These are phyloP conservation scores for Corythornis vintsioides DNA, from an alignment of 2,113 vertebrate genomes.

Conservation along the genomic window DNA sequence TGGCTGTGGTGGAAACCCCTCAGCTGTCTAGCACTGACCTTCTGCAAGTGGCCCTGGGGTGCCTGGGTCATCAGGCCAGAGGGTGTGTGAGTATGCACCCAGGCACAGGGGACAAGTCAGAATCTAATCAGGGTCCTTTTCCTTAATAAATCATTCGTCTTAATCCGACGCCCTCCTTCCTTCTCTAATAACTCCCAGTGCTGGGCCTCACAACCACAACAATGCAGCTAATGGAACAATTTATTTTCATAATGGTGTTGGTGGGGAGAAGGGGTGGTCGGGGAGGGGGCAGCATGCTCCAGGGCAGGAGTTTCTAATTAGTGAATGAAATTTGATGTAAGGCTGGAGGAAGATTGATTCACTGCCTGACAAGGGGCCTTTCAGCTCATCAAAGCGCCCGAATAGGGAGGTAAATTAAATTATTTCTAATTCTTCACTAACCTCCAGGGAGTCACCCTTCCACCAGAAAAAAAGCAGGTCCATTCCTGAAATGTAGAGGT, in stretches of 20 bases:
- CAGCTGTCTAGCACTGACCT: fast-evolving
- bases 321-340: slow-evolving; percentile 75
- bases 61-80: fast-evolving
- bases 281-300: slow-evolving; percentile 1
- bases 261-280: slow-evolving; percentile 15
- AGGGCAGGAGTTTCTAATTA: slow-evolving; percentile 75
- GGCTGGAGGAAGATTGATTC: slow-evolving; percentile 70
- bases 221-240: slow-evolving; percentile 72
- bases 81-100: not conserved
- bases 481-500: slow-evolving; percentile 20
- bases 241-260: slow-evolving; percentile 74
- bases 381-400: slow-evolving; percentile 60
- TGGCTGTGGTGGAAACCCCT: fast-evolving
- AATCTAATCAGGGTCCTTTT: slow-evolving; percentile 66
- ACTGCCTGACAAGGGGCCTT: slow-evolving; percentile 68
- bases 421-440: slow-evolving; percentile 70
- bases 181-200: slow-evolving; percentile 54
- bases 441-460: slow-evolving; percentile 67
- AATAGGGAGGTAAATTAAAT: slow-evolving; percentile 71
- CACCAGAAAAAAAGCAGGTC: slow-evolving; percentile 26
- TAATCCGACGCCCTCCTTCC: slow-evolving; percentile 61
- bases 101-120: not conserved
- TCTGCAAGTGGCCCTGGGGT: not conserved
- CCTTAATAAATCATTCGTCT: slow-evolving; percentile 68
- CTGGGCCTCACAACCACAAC: slow-evolving; percentile 66